Conservation (phyloP, 64 coral and sea anemone genomes). For the Dendronephthya gigantea region DNA sequence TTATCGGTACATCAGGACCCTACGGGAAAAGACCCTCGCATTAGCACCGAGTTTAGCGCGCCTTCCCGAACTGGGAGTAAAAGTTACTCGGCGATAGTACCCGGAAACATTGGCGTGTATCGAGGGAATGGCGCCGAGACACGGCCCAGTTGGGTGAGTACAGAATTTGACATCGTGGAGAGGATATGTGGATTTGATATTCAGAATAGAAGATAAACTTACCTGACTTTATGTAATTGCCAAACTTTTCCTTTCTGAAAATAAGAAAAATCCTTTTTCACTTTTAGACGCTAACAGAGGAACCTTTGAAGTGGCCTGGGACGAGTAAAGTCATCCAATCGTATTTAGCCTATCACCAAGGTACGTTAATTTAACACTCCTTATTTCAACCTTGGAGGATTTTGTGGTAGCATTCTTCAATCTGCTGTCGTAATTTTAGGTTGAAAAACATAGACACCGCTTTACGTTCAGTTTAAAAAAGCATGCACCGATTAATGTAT, state of each 20-base stretch:
- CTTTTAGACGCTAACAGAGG: background rate
- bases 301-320: background rate
- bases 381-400: background rate
- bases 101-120: background rate
- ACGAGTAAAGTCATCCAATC: background rate
- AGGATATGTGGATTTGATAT: background rate
- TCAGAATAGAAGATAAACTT: background rate
- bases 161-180: background rate
- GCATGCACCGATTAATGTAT: background rate
- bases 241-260: background rate
- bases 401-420: background rate
- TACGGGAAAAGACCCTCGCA: background rate
- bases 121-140: background rate
- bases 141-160: background rate
- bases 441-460: too few relatives aligned
- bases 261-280: background rate
- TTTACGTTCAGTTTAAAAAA: too few relatives aligned
- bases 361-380: background rate
- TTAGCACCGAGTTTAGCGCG: background rate
- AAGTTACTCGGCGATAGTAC: background rate
- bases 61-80: background rate
- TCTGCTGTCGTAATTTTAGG: background rate
- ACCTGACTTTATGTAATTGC: background rate
- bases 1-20: background rate
- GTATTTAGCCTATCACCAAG: constrained; percentile 6